These are phyloP conservation scores for Drosophila mulleri DNA, from an alignment of 2,888 invertebrate species.

Conservation along the genomic window DNA sequence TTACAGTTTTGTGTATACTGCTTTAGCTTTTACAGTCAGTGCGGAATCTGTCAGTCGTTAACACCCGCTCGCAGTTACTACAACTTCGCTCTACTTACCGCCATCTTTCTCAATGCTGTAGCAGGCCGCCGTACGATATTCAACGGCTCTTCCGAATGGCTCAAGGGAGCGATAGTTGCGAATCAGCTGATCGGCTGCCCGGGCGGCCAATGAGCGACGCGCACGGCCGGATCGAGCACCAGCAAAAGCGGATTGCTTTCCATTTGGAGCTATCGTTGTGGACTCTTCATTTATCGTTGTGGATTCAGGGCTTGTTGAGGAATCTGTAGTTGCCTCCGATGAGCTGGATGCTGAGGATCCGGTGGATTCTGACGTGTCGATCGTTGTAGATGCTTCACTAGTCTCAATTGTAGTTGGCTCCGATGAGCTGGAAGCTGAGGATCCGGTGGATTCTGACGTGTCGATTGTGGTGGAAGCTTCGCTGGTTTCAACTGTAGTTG, in stretches of 20 bases:
- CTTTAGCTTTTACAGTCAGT: neutral
- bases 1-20: neutral
- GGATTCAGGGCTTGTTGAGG: neutral
- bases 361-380: constrained; percentile 10
- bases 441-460: constrained; percentile 3
- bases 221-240: constrained; percentile 7
- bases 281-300: neutral
- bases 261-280: neutral
- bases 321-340: neutral
- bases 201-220: constrained; percentile 55
- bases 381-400: constrained; percentile 5
- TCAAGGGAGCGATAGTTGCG: constrained; percentile 66
- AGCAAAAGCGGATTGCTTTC: neutral
- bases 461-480: constrained; percentile 8
- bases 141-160: constrained; percentile 33
- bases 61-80: neutral
- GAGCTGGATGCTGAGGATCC: neutral
- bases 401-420: neutral
- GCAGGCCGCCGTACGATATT: constrained; percentile 56
- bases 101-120: constrained; percentile 59
- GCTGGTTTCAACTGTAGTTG: neutral
- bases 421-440: constrained; percentile 1
- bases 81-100: constrained; percentile 32
- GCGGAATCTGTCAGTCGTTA: neutral
- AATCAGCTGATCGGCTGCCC: constrained; percentile 59